Conservation (phyloP, 2,113 vertebrate species). For the Jaculus jaculus region DNA sequence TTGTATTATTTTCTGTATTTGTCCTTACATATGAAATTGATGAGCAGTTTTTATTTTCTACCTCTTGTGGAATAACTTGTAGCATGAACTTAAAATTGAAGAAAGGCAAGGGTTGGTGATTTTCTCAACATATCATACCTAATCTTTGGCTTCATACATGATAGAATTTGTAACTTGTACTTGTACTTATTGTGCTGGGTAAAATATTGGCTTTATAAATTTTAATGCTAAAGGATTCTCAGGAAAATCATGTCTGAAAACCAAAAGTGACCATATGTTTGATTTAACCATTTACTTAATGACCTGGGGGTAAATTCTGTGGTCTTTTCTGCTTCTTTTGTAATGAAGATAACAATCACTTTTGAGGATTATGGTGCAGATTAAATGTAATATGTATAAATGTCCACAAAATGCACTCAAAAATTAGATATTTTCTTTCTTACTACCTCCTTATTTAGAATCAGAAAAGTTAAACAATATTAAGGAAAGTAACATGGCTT, state of each 20-base stretch:
- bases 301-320: background rate
- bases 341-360: background rate
- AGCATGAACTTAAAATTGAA: constrained; percentile 36
- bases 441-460: constrained; percentile 28
- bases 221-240: constrained; percentile 18
- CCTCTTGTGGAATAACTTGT: constrained; percentile 1
- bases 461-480: background rate
- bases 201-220: constrained; percentile 29
- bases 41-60: constrained; percentile 47
- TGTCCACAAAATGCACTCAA: background rate
- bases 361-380: background rate
- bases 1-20: constrained; percentile 4
- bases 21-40: background rate
- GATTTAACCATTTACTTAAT: background rate
- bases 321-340: constrained; percentile 14
- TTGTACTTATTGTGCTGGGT: constrained; percentile 24
- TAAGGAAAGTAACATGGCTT: background rate
- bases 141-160: constrained; percentile 14
- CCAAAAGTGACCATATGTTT: constrained; percentile 3
- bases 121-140: constrained; percentile 38
- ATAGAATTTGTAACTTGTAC: constrained; percentile 34
- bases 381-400: background rate
- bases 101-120: background rate
- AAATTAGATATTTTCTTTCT: background rate
- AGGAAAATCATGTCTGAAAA: constrained; percentile 39